phyloP scores from a whole-genome alignment of 2,113 vertebrate species.

The Benitochromis conjunctus region DNA sequence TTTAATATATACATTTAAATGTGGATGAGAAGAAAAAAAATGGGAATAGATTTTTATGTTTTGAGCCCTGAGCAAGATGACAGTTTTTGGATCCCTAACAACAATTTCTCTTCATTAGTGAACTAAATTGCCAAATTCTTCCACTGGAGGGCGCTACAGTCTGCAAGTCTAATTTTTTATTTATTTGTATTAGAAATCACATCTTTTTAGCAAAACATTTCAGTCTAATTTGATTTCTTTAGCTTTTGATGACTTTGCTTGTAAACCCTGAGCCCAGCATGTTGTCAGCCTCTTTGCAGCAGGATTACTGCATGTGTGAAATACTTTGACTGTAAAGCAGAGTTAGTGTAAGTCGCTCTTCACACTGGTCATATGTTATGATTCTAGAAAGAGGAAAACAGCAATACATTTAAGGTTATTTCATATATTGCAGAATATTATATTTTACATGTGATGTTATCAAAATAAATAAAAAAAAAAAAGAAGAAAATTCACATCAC shows the following conservation, averaged over 20 bases:
- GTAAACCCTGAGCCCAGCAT: background rate
- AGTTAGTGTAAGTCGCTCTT: background rate
- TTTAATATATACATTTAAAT: no score
- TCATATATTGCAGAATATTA: background rate
- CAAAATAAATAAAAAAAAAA: background rate
- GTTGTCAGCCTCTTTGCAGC: background rate
- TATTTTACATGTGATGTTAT: background rate
- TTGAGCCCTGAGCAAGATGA: fast-evolving
- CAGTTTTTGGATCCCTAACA: background rate
- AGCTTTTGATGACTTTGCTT: background rate
- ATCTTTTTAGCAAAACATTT: background rate
- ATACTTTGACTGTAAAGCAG: background rate
- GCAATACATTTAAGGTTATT: background rate
- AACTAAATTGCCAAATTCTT: background rate
- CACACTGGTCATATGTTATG: background rate
- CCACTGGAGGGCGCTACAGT: background rate
- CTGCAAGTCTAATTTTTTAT: background rate
- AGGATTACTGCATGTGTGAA: background rate
- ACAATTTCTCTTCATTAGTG: background rate
- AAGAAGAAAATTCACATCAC: background rate
- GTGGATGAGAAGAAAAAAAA: no score
- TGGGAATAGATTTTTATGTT: background rate
- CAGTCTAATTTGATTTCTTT: background rate
- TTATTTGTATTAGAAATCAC: background rate
- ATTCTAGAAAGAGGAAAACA: background rate